A percentile compares a stretch with the other conserved stretches of the same genome.
Conservation (phyloP, 2,888 invertebrate genomes). For the Tineola bisselliella region DNA sequence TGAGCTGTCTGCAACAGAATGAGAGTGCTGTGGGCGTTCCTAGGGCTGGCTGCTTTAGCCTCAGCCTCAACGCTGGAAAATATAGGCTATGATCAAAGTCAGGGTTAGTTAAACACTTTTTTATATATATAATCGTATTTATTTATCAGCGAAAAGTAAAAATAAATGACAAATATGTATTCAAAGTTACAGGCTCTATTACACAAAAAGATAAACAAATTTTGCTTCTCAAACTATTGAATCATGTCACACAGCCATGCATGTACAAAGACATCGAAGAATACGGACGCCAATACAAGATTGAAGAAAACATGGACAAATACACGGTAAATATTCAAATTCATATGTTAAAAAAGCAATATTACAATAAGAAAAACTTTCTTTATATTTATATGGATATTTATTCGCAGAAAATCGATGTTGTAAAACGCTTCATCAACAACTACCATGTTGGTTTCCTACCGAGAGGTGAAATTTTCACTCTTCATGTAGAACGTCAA, state of each 20-base stretch:
- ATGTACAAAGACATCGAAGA: constrained; percentile 57
- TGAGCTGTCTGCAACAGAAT: neutral
- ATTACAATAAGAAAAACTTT: neutral
- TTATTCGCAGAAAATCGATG: constrained; percentile 56
- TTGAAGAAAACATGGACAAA: constrained; percentile 46
- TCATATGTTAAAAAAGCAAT: neutral
- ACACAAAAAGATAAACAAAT: constrained; percentile 54
- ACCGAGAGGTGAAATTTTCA: constrained; percentile 64
- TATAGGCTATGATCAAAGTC: neutral
- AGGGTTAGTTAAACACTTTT: neutral
- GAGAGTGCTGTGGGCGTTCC: neutral
- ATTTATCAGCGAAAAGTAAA: neutral
- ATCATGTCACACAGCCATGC: constrained; percentile 56
- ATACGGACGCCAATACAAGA: constrained; percentile 44
- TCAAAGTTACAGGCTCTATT: constrained; percentile 27
- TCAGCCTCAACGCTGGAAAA: neutral
- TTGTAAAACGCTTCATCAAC: constrained; percentile 67
- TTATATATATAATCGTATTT: neutral
- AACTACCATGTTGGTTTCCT: constrained; percentile 63
- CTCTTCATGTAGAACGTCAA: constrained; percentile 56
- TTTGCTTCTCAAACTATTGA: constrained; percentile 57
- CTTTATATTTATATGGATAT: neutral
- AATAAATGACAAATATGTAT: neutral
- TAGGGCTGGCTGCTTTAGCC: neutral
- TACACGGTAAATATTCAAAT: constrained; percentile 32